A percentile compares a stretch with the other conserved stretches of the same genome.
Evolutionary conservation across 2,797 vertebrate genomes (phyloP).

Genomic region (Coreius guichenoti): DNA sequence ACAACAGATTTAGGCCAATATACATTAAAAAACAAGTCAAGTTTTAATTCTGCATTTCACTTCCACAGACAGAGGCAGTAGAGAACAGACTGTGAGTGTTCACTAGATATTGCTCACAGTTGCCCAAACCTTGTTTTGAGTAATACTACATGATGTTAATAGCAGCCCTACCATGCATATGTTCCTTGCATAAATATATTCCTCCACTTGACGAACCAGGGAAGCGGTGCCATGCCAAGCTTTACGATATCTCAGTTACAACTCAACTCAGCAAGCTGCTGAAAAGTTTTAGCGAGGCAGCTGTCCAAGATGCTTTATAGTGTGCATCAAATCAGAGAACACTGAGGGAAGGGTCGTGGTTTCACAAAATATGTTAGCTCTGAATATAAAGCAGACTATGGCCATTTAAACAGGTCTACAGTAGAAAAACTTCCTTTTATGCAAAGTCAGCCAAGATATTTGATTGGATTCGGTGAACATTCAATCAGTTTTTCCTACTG

Average conservation of each 20-base stretch:
- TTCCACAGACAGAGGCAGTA: background rate
- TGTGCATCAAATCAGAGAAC: background rate
- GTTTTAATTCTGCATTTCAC: background rate
- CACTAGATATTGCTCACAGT: constrained; percentile 22
- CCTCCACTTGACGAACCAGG: constrained; percentile 25
- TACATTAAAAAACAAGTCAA: background rate
- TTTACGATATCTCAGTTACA: constrained; percentile 37
- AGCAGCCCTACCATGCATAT: constrained; percentile 31
- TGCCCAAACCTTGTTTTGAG: constrained; percentile 32
- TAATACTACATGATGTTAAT: constrained; percentile 28
- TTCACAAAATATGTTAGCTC: background rate
- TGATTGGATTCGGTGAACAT: background rate
- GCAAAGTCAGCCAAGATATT: constrained; percentile 7
- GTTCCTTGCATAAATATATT: constrained; percentile 42
- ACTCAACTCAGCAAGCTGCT: constrained; percentile 31
- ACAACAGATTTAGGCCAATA: background rate
- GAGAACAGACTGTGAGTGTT: constrained; percentile 27
- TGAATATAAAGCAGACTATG: background rate
- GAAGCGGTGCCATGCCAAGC: constrained; percentile 24
- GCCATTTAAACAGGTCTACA: constrained; percentile 1
- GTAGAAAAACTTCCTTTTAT: background rate
- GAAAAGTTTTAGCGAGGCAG: constrained; percentile 27
- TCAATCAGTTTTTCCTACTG: background rate
- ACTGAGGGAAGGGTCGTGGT: background rate
- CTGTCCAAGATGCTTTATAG: constrained; percentile 27